Evolutionary conservation across 2,113 vertebrate genomes (phyloP).

Genomic region (Chamaetylas fuelleborni): DNA sequence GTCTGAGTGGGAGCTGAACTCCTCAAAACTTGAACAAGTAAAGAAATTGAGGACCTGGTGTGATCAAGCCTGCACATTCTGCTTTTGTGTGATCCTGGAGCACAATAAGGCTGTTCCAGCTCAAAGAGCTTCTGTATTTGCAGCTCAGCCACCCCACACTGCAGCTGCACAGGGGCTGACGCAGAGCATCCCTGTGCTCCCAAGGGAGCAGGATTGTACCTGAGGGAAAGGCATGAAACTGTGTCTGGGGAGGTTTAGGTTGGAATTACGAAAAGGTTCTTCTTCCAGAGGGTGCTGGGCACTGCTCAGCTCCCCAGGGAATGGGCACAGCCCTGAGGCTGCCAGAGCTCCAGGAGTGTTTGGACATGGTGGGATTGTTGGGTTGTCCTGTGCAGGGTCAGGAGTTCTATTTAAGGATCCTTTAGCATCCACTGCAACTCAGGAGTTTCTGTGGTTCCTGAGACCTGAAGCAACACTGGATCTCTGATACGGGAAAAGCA

Average conservation of each 20-base stretch:
- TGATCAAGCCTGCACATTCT: accelerated
- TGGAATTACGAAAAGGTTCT: background rate
- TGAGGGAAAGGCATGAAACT: background rate
- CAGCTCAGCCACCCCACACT: accelerated
- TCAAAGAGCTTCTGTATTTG: accelerated
- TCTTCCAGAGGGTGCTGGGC: accelerated
- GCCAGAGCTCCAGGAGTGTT: background rate
- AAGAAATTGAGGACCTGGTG: accelerated
- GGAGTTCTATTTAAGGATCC: background rate
- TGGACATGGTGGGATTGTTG: background rate
- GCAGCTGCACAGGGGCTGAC: accelerated
- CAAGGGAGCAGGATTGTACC: background rate
- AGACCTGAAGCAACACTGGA: accelerated
- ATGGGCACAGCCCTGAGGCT: accelerated
- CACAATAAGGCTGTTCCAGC: accelerated
- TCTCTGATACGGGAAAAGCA: accelerated
- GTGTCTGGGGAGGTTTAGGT: background rate
- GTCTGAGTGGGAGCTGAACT: background rate
- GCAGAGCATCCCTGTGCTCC: accelerated
- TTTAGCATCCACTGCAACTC: accelerated
- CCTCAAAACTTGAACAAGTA: background rate
- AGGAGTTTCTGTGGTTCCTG: background rate
- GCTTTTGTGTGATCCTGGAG: background rate
- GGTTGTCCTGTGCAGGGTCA: background rate
- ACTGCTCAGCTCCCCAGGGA: background rate